phyloP scores from a whole-genome alignment of 2,797 vertebrate genomes.

The Luscinia luscinia region DNA sequence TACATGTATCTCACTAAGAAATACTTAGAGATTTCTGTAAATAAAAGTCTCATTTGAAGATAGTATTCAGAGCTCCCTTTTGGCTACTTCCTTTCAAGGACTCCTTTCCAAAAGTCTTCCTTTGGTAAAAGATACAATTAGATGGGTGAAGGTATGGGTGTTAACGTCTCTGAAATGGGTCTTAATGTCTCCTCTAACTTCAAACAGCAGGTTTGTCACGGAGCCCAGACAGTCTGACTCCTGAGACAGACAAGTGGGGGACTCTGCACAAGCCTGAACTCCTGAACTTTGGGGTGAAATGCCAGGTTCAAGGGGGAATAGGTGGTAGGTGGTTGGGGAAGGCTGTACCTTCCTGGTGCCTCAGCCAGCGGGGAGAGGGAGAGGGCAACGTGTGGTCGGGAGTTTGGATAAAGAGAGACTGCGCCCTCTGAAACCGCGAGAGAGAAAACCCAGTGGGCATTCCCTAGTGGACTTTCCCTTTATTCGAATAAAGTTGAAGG shows the following conservation, averaged over 20 bases:
- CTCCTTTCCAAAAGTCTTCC: not conserved
- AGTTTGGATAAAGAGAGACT: not conserved
- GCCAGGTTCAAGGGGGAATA: no score
- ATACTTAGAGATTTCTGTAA: not conserved
- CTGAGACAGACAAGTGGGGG: no score
- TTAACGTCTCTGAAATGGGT: not conserved
- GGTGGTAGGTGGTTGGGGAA: not conserved
- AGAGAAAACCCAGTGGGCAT: accelerated
- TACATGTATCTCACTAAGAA: not conserved
- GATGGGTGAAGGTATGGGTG: not conserved
- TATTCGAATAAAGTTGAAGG: not conserved
- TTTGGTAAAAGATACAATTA: not conserved
- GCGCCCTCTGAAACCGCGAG: accelerated
- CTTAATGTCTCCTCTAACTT: not conserved
- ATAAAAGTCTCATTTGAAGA: not conserved
- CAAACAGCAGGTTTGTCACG: not conserved
- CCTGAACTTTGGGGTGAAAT: no score
- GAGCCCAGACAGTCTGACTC: not conserved
- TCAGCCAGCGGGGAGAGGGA: not conserved
- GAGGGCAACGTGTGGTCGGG: accelerated
- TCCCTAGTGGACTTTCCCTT: not conserved
- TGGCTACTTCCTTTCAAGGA: not conserved
- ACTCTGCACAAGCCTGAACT: no score
- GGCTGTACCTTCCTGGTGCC: not conserved
- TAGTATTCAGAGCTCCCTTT: not conserved